These are phyloP conservation scores for Ispidina picta DNA, from an alignment of 2,797 vertebrate species.

Conservation along the genomic window DNA sequence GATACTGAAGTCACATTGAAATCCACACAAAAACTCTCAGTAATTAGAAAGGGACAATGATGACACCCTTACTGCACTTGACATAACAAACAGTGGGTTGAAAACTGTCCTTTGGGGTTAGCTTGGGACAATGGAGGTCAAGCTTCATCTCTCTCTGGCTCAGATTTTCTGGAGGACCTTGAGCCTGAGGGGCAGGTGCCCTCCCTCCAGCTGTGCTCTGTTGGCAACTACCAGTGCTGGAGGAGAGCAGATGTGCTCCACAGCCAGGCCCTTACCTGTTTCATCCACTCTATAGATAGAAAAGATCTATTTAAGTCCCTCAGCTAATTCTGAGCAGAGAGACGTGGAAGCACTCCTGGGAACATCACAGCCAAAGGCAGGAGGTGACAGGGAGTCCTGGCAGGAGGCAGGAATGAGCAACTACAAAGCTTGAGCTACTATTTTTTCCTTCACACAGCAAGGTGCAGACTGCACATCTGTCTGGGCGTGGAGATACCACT, in stretches of 20 bases:
- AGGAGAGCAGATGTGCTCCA: background rate
- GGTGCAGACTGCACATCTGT: background rate
- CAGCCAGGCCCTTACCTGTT: background rate
- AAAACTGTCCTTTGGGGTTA: background rate
- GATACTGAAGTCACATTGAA: background rate
- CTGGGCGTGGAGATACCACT: background rate
- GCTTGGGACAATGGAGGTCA: background rate
- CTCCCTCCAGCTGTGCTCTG: background rate
- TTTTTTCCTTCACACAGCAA: background rate
- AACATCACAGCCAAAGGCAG: background rate
- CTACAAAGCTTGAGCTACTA: fast-evolving
- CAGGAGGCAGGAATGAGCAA: background rate
- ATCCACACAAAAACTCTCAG: background rate
- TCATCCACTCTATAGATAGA: background rate
- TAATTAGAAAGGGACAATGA: background rate
- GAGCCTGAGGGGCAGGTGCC: background rate
- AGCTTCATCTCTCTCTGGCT: background rate
- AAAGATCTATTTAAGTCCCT: background rate
- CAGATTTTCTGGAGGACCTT: background rate
- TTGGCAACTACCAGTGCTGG: background rate
- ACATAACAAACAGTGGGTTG: background rate
- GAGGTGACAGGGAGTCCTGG: background rate
- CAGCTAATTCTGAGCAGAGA: background rate
- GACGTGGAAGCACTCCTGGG: background rate
- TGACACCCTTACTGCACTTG: background rate